A percentile compares a stretch with the other conserved stretches of the same genome.
Conservation (phyloP, 2,797 vertebrate species). For the Hirundo rustica region DNA sequence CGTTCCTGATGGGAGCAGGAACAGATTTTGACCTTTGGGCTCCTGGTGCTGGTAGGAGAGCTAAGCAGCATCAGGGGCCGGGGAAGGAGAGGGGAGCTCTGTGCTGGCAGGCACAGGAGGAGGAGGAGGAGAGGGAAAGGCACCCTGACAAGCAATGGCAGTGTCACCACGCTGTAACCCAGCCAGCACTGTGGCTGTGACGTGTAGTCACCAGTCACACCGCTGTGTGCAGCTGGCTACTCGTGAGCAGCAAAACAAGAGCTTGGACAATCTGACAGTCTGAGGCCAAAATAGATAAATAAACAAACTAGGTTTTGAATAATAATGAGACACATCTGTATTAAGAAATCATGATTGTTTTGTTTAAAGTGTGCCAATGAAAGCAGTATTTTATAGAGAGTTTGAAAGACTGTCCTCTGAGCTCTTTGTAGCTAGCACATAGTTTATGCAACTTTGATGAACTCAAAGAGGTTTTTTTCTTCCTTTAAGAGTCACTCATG, state of each 20-base stretch:
- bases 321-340: not conserved
- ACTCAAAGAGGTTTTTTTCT: not conserved
- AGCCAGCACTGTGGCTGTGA: not conserved
- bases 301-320: not conserved
- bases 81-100: not conserved
- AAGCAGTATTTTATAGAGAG: not conserved
- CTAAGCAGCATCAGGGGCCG: not conserved
- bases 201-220: not conserved
- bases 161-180: not conserved
- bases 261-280: not conserved
- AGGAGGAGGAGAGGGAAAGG: not conserved
- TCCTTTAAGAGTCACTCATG: not conserved
- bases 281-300: not conserved
- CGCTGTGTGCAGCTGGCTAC: rapidly evolving
- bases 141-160: not conserved
- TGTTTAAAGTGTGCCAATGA: not conserved
- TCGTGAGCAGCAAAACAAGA: not conserved
- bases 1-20: not conserved
- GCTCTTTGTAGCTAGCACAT: not conserved
- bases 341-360: not conserved
- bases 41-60: not conserved
- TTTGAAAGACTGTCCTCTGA: not conserved
- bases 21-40: not conserved
- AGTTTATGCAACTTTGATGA: not conserved
- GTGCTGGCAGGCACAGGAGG: not conserved